Conservation (phyloP, 2,113 vertebrate species). For the Dolichallabes microphthalmus region DNA sequence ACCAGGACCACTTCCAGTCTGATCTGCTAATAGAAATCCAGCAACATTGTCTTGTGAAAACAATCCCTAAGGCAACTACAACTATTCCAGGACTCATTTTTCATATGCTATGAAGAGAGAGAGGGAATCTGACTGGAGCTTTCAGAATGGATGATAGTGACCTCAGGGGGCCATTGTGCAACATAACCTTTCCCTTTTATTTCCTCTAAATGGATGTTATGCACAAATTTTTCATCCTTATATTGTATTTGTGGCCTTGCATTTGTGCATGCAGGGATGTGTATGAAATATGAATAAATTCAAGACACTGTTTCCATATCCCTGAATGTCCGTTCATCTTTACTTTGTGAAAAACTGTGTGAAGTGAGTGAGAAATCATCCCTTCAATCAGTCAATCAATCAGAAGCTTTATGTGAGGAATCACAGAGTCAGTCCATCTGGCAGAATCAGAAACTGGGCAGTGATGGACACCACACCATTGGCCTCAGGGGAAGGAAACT, state of each 20-base stretch:
- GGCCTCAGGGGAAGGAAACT: slow-evolving; percentile 50
- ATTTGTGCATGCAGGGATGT: slow-evolving; percentile 29
- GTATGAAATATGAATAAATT: slow-evolving; percentile 33
- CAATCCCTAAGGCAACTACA: slow-evolving; percentile 69
- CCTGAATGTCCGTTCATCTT: slow-evolving; percentile 49
- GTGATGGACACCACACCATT: slow-evolving; percentile 50
- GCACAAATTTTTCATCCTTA: slow-evolving; percentile 52
- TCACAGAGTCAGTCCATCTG: not conserved
- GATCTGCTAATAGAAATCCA: slow-evolving; percentile 61
- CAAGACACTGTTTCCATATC: slow-evolving; percentile 31
- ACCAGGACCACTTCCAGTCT: slow-evolving; percentile 43
- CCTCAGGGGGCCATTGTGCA: slow-evolving; percentile 45
- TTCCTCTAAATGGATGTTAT: slow-evolving; percentile 55
- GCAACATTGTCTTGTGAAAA: slow-evolving; percentile 60
- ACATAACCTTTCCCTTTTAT: slow-evolving; percentile 44
- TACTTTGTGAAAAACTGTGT: slow-evolving; percentile 7
- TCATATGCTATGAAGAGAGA: slow-evolving; percentile 56
- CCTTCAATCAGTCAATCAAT: not conserved
- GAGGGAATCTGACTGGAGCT: slow-evolving; percentile 41
- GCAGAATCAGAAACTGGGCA: slow-evolving; percentile 40
- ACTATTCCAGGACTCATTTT: slow-evolving; percentile 68
- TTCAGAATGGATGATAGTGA: slow-evolving; percentile 43
- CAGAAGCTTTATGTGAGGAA: not conserved
- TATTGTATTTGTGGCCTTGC: slow-evolving; percentile 34
- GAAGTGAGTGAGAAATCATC: not conserved